Percentiles rank a stretch among this genome's conserved stretches.
phyloP scores from a whole-genome alignment of 1,140 invertebrate genomes.

The Ladona fulva region DNA sequence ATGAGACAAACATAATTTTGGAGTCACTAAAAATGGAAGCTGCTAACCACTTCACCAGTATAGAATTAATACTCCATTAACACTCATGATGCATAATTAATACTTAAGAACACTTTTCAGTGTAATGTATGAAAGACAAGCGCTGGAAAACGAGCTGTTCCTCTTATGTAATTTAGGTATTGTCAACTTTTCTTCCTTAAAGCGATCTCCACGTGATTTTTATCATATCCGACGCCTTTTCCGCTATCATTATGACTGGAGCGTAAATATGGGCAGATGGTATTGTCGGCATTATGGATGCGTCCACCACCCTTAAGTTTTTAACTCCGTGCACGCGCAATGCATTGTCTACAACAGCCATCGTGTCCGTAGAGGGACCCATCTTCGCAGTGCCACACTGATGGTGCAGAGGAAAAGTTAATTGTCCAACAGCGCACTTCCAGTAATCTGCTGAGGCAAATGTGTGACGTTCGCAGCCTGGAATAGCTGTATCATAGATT shows the following conservation, averaged over 20 bases:
- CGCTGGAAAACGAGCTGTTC: no score
- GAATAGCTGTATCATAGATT: constrained; percentile 25
- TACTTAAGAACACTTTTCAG: no score
- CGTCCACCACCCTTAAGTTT: constrained; percentile 34
- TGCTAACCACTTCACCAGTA: no score
- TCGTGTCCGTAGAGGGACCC: constrained; percentile 14
- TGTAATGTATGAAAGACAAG: no score
- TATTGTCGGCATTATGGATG: constrained; percentile 34
- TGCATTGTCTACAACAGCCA: constrained; percentile 18
- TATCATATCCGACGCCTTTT: constrained; percentile 46
- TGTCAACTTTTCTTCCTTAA: background rate
- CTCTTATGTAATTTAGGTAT: no score
- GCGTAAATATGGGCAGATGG: constrained; percentile 30
- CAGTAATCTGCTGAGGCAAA: constrained; percentile 31
- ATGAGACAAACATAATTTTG: no score
- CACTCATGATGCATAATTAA: no score
- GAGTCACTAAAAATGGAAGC: no score
- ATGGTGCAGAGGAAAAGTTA: constrained; percentile 25
- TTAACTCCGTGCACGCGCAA: constrained; percentile 30
- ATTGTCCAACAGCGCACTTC: constrained; percentile 29
- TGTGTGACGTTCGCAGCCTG: constrained; percentile 26
- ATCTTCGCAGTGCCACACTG: constrained; percentile 20
- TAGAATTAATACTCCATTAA: no score
- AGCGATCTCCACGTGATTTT: background rate
- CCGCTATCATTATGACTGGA: constrained; percentile 33